Base-by-base conservation (phyloP, 64 coral and sea anemone genomes). In the Dendronephthya gigantea region DNA sequence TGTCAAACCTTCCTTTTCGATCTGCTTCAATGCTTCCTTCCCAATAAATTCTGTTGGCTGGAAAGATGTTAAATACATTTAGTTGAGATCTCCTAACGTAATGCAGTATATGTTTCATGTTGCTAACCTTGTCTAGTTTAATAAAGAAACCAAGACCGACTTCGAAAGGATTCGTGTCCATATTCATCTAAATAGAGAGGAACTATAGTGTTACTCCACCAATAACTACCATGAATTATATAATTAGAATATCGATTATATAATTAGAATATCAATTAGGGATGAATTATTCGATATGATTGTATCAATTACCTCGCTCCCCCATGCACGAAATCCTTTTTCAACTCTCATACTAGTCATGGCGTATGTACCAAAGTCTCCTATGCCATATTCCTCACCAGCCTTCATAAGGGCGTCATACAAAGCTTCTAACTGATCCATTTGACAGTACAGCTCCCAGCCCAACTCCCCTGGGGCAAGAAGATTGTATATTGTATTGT, bases 341-440 rank as follows among this genome's bases (percentile, higher is more conserved):
- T 96, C 94, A 11, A 96, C 25, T 84, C 94, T 88, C 9, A 96
- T 68, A 65, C 91, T 88, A 1, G 88, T 82, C 94, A 97, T 87
- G 28, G 94, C 94, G 66, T 90, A 97, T 22, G 94, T 97, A 28
- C 94, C 94, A 93, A 97, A 97, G 84, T 97, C 91, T 68, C 91
- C 94, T 84, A 97, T 97, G 3, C 91, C 91, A 84, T 82, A 93
- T 83, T 97, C 91, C 36, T 97, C 65, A 8, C 94, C 94, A 86
- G 94, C 94, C 22, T 81, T 66, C 66, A 97, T 83, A 6, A 97
- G 83, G n/a, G 91, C 89, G 17, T 97, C 84, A 39, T 97, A 97
- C 11, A 97, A 59, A 34, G 86, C 58, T 19, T 82, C 65, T 30
- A 91, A 90, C 23, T 97, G 50, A 2, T 97, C 91, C 7, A 85